phyloP scores from a whole-genome alignment of 1,140 invertebrate genomes.

The Mizuhopecten yessoensis region DNA sequence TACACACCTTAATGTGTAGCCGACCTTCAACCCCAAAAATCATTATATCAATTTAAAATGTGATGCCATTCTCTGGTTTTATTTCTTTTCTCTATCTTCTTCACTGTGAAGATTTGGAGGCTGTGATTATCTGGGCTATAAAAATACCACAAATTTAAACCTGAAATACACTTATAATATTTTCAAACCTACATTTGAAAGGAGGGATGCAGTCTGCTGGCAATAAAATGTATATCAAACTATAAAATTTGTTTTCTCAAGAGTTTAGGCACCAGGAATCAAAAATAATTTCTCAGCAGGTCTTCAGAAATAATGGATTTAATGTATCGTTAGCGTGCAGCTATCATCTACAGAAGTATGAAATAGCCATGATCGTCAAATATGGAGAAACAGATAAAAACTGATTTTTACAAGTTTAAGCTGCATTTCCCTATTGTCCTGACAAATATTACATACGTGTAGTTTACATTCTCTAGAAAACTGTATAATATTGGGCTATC shows the following conservation, averaged over 20 bases:
- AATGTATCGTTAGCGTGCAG: neutral
- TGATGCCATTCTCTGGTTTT: neutral
- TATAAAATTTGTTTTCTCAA: conserved; percentile 14
- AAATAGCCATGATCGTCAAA: neutral
- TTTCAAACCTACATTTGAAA: conserved; percentile 16
- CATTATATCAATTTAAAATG: neutral
- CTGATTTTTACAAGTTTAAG: neutral
- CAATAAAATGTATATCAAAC: conserved; percentile 5
- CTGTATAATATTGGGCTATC: neutral
- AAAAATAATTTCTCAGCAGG: neutral
- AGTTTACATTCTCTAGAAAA: neutral
- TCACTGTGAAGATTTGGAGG: neutral
- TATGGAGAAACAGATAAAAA: conserved; percentile 26
- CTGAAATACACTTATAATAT: neutral
- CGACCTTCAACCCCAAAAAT: neutral
- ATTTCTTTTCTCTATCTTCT: too few species aligned
- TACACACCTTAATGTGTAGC: neutral
- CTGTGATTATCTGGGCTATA: neutral
- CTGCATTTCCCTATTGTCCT: neutral
- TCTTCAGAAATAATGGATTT: neutral
- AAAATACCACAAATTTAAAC: neutral
- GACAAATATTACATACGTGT: neutral
- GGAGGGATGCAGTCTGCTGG: neutral
- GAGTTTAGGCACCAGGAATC: neutral
- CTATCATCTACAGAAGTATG: neutral